Base-by-base conservation (phyloP, 1,140 invertebrate species). In the Epicauta chinensis region DNA sequence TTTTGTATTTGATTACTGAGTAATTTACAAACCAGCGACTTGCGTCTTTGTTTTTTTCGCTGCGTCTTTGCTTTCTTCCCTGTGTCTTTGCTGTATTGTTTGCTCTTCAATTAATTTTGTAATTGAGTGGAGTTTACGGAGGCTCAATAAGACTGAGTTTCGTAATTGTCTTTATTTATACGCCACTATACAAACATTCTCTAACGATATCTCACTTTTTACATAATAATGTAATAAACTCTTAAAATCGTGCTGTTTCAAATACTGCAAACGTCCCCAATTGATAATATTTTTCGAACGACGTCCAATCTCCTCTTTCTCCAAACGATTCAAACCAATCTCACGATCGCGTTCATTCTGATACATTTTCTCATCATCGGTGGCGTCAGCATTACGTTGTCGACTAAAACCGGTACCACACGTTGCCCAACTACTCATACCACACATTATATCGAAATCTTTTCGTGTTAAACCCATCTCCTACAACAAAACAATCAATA, bases 371-470 rank as follows among this genome's bases (percentile, higher is more conserved):
- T 15, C 30, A 29, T 13, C 12, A 29, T 16, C 32, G 51, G 47
- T 52, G 2, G 13, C 12, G 10, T 29, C 12, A 3, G 34, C 51
- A 46, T 46, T 65, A 6, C 63, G 62, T 48, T 75, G 71, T 42
- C 77, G 67, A 50, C 75, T 77, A 29, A 74, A 61, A 0, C 79
- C 80, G 32, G 75, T 74, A 3, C 87, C 85, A 72, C 88, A 91
- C 13, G 87, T 88, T 0, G 87, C 87, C 90, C 89, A 93, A 62
- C 87, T 87, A 6, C 84, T 83, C 39, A 94, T 78, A 49, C 86
- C 84, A 44, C 82, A 81, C 56, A 93, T 77, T 17, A 89, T 74
- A 48, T 81, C 74, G 71, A 93, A 90, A 39, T 92, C 82, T n/a
- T 75, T 66, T 1, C 63, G 60, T 1, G 61, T 71, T 15, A 93